Evolutionary conservation across 1,140 invertebrate genomes (phyloP).

Genomic region (Plectrocnemia conspersa): DNA sequence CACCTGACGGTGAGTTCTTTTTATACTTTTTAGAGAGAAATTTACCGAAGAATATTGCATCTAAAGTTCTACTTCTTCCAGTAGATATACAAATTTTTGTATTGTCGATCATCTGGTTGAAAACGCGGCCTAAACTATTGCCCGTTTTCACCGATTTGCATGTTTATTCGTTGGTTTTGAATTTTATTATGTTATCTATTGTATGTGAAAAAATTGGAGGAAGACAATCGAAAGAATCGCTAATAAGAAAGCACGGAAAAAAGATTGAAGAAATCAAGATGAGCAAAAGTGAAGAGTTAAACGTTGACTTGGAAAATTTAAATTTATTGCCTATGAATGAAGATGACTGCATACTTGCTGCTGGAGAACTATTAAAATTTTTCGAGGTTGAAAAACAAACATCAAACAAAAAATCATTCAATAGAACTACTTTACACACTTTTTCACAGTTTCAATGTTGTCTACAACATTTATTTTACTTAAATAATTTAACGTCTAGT

Average conservation of each 20-base stretch:
- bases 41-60: slow-evolving; percentile 44
- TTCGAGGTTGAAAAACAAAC: slow-evolving; percentile 59
- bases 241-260: slow-evolving; percentile 45
- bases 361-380: slow-evolving; percentile 57
- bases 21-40: slow-evolving; percentile 46
- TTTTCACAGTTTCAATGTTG: slow-evolving; percentile 71
- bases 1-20: slow-evolving; percentile 39
- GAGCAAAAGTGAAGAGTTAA: slow-evolving; percentile 1
- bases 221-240: slow-evolving; percentile 44
- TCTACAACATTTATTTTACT: slow-evolving; percentile 55
- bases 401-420: slow-evolving; percentile 57
- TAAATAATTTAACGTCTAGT: slow-evolving; percentile 61
- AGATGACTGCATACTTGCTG: slow-evolving; percentile 57
- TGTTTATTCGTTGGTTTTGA: slow-evolving; percentile 58
- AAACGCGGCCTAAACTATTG: slow-evolving; percentile 46
- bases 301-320: not conserved
- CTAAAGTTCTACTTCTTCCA: slow-evolving; percentile 52
- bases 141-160: slow-evolving; percentile 44
- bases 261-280: slow-evolving; percentile 41
- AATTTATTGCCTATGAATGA: slow-evolving; percentile 42
- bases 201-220: slow-evolving; percentile 58
- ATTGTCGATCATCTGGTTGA: slow-evolving; percentile 63
- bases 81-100: slow-evolving; percentile 60
- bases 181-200: slow-evolving; percentile 56
- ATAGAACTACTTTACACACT: slow-evolving; percentile 57